A percentile compares a stretch with the other conserved stretches of the same genome.
These are phyloP conservation scores for Dissostichus mawsoni DNA, from an alignment of 2,113 vertebrate genomes.

Conservation along the genomic window DNA sequence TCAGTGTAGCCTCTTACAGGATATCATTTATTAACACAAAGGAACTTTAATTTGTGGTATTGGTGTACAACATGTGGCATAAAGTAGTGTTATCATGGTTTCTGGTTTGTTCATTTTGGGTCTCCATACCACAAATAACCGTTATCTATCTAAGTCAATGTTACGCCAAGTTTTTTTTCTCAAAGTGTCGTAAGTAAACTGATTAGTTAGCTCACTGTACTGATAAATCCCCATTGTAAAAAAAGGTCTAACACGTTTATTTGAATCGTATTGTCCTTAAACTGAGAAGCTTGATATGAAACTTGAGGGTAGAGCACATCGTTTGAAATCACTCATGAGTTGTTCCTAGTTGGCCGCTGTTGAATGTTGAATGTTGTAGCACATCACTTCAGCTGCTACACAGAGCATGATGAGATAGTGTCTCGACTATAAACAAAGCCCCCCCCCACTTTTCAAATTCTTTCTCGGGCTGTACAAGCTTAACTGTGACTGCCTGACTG, in stretches of 20 bases:
- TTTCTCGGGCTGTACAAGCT: background rate
- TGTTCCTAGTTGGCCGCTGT: slow-evolving; percentile 3
- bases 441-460: too few relatives aligned
- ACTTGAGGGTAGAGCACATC: background rate
- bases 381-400: background rate
- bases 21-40: background rate
- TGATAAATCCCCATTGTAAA: too few relatives aligned
- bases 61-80: background rate
- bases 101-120: background rate
- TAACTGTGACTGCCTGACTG: too few relatives aligned
- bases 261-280: background rate
- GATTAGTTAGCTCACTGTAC: too few relatives aligned
- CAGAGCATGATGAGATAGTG: background rate
- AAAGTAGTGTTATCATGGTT: background rate
- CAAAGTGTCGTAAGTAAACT: too few relatives aligned
- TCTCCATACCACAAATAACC: too few relatives aligned
- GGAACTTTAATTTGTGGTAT: background rate
- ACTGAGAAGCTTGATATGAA: background rate
- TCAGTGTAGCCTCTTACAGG: background rate
- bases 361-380: background rate
- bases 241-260: too few relatives aligned
- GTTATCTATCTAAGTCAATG: too few relatives aligned
- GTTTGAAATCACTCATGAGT: background rate
- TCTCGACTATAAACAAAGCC: slow-evolving; percentile 26
- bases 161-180: background rate